Base-by-base conservation (phyloP, 2,888 invertebrate genomes). In the Cryptocephalus moraei region DNA sequence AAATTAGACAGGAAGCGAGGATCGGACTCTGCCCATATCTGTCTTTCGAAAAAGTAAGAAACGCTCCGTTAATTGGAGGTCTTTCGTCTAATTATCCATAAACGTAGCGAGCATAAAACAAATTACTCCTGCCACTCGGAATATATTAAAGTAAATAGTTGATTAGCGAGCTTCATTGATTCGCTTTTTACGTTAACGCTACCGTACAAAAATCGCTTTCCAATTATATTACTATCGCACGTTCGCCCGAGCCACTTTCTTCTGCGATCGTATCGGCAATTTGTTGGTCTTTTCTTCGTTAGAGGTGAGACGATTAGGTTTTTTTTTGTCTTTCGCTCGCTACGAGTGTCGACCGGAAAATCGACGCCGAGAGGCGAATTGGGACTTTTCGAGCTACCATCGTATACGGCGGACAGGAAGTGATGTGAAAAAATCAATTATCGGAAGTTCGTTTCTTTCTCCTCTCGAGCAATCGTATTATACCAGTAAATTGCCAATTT, bases 151-250 rank as follows among this genome's bases (percentile, higher is more conserved):
- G 40, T 47, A 45, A 49, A 51, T 49, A 47, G 47, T 42, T 40
- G 33, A 45, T 49, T 51, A 49, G 39, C 22, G 46, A 38, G 45
- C 39, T 39, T 39, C 42, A 48, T 46, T 43, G 47, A 39, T 50
- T 34, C 41, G 46, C 42, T 50, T 52, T 53, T 53, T 51, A 46
- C 33, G 39, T 51, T 51, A 48, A 54, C 51, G 48, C 49, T 31
- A 43, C 42, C 49, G 46, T 50, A 51, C 55, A 58, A 58, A 56
- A 56, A 58, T 58, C 50, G 56, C 58, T 58, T 58, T 58, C 53
- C 56, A 55, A 49, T 55, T 52, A 22, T 22, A 22, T 22, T 22
- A 22, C 22, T 55, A 58, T 58, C 55, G 54, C 49, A 56, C 54
- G 55, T 50, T 56, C 45, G 53, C 52, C 46, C 45, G 50, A 46